Evolutionary conservation across 2,113 vertebrate species (phyloP).

Genomic region (Lampris megalopsis): DNA sequence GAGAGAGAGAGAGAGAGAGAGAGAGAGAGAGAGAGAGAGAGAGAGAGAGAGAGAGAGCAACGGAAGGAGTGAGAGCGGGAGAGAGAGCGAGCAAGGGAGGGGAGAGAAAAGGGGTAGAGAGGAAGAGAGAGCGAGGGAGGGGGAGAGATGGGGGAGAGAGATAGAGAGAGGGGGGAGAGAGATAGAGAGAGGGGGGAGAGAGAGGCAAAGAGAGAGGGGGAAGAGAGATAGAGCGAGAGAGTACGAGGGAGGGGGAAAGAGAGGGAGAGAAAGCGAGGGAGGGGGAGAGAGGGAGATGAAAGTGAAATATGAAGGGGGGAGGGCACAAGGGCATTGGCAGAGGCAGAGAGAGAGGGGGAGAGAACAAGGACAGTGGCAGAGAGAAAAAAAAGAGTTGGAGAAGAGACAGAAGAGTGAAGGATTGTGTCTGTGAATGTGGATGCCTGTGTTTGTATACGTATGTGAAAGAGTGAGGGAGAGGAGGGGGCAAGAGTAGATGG

Average conservation of each 20-base stretch:
- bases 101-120: slow-evolving; percentile 24
- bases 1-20: not conserved
- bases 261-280: not conserved
- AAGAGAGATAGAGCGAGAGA: slow-evolving; percentile 38
- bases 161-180: slow-evolving; percentile 18
- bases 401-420: slow-evolving; percentile 29
- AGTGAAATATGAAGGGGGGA: slow-evolving; percentile 45
- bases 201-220: slow-evolving; percentile 36
- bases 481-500: slow-evolving; percentile 26
- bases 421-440: not conserved
- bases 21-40: slow-evolving; percentile 7
- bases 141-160: not conserved
- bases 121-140: not conserved
- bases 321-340: slow-evolving; percentile 51
- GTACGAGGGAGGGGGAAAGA: slow-evolving; percentile 20
- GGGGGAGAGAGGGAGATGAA: slow-evolving; percentile 37
- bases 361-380: slow-evolving; percentile 35
- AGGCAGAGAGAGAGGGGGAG: slow-evolving; percentile 9
- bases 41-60: slow-evolving; percentile 5
- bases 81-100: not conserved
- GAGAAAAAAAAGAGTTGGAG: slow-evolving; percentile 7
- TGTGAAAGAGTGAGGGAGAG: not conserved
- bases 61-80: not conserved
- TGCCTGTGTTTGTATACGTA: not conserved
- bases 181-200: slow-evolving; percentile 43